Evolutionary conservation across 1,140 invertebrate genomes (phyloP).

Genomic region (Eubasilissa regina): DNA sequence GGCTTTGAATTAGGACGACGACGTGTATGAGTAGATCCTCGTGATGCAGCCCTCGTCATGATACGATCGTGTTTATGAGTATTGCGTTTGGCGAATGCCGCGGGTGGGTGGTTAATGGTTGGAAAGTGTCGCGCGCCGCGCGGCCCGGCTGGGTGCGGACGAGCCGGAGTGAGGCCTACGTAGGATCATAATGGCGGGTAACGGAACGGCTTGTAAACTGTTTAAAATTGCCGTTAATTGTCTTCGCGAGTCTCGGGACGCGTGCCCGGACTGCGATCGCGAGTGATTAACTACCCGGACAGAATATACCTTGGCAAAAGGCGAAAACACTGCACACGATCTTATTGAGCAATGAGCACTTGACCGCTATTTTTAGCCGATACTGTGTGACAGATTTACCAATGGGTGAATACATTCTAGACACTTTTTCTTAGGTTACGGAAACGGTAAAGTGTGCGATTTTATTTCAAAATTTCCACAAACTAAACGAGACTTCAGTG

Average conservation of each 20-base stretch:
- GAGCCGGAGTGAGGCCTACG: slow-evolving; percentile 5
- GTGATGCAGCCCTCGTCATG: slow-evolving; percentile 29
- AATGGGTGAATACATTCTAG: too few relatives aligned
- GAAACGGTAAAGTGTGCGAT: too few relatives aligned
- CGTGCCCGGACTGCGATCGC: slow-evolving; percentile 33
- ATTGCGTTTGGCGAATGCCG: slow-evolving; percentile 31
- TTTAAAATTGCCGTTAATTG: slow-evolving; percentile 52
- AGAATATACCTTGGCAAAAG: slow-evolving; percentile 20
- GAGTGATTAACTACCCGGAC: not conserved
- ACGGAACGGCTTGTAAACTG: slow-evolving; percentile 46
- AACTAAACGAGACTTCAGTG: too few relatives aligned
- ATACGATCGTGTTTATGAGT: slow-evolving; percentile 37
- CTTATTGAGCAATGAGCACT: not conserved
- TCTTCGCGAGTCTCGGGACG: slow-evolving; percentile 25
- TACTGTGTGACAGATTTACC: too few relatives aligned
- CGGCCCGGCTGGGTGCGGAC: slow-evolving; percentile 34
- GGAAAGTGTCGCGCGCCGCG: slow-evolving; percentile 54
- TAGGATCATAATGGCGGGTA: slow-evolving; percentile 39
- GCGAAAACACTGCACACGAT: not conserved
- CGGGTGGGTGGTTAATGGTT: slow-evolving; percentile 54
- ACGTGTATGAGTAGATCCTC: not conserved
- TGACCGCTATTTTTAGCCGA: too few relatives aligned
- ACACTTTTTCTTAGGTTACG: too few relatives aligned
- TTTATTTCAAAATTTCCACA: too few relatives aligned
- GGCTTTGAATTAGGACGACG: not conserved